A percentile compares a stretch with the other conserved stretches of the same genome.
Conservation (phyloP, 2,797 vertebrate species). For the Natrix natrix region DNA sequence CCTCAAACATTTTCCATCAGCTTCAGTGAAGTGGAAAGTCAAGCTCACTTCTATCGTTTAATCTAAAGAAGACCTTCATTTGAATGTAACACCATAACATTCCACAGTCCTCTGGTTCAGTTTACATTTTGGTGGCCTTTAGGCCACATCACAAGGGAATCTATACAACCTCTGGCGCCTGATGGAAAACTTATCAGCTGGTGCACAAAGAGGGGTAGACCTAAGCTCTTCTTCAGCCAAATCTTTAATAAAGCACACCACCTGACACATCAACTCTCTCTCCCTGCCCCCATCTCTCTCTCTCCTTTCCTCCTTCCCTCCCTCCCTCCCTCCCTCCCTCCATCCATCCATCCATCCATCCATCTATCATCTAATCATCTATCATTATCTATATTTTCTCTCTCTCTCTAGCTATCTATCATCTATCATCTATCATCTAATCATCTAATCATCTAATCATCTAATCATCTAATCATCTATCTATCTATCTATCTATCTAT, state of each 20-base stretch:
- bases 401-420: too few relatives aligned
- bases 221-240: neutral
- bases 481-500: too few relatives aligned
- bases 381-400: too few relatives aligned
- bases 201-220: neutral
- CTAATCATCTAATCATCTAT: too few relatives aligned
- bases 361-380: too few relatives aligned
- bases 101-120: neutral
- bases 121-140: neutral
- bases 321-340: too few relatives aligned
- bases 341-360: too few relatives aligned
- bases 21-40: neutral
- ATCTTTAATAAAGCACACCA: neutral
- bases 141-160: rapidly evolving
- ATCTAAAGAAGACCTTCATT: neutral
- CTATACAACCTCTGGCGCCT: neutral
- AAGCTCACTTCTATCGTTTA: neutral
- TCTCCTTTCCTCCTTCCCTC: neutral
- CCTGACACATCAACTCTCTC: neutral
- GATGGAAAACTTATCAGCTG: neutral
- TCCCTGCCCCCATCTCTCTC: too few relatives aligned
- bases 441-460: too few relatives aligned
- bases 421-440: too few relatives aligned
- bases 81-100: neutral
- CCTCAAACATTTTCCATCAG: conserved; percentile 43